These are phyloP conservation scores for Zosterops borbonicus DNA, from an alignment of 2,113 vertebrate species.

Conservation along the genomic window DNA sequence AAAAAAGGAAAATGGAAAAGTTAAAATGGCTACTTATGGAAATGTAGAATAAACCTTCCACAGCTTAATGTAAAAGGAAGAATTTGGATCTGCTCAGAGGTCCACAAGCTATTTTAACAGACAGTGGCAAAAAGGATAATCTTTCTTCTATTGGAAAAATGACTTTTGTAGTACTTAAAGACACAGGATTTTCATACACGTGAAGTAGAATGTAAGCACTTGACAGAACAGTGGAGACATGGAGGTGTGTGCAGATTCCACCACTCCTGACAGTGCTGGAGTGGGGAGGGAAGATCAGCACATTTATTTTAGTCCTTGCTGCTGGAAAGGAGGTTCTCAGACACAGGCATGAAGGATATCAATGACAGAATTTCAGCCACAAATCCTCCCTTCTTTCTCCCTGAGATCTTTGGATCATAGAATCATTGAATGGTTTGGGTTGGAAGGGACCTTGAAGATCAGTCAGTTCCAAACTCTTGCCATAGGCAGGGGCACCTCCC, in stretches of 20 bases:
- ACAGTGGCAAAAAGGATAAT: neutral
- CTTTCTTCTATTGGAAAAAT: neutral
- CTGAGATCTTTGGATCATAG: neutral
- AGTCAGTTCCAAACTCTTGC: neutral
- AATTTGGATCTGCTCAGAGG: neutral
- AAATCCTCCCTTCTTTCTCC: neutral
- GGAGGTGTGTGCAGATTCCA: neutral
- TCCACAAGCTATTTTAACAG: neutral
- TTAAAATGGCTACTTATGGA: constrained; percentile 52
- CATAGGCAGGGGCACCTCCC: neutral
- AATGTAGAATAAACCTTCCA: constrained; percentile 47
- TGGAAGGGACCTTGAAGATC: neutral
- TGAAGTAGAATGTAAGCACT: neutral
- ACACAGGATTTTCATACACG: neutral
- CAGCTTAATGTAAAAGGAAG: constrained; percentile 1
- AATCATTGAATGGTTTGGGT: neutral
- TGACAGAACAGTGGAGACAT: neutral
- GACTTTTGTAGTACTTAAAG: neutral
- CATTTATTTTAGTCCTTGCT: neutral
- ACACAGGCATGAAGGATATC: neutral
- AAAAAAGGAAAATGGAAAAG: constrained; percentile 64
- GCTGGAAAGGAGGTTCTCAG: neutral
- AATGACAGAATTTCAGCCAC: neutral
- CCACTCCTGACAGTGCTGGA: neutral
- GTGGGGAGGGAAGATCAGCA: neutral